Base-by-base conservation (phyloP, 2,888 invertebrate species). In the Orthosia gracilis region DNA sequence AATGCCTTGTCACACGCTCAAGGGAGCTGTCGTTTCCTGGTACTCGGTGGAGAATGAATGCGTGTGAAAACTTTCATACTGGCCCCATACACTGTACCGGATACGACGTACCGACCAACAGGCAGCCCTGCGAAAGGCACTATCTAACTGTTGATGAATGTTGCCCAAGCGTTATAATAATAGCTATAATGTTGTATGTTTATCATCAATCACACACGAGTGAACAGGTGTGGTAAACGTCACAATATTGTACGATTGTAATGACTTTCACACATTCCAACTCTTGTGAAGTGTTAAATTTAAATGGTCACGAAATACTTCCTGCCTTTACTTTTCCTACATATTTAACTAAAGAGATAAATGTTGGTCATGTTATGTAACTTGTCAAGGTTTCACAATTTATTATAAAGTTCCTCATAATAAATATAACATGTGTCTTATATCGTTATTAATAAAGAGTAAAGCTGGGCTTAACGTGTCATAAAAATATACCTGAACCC, bases 1-100 rank as follows among this genome's bases (percentile, higher is more conserved):
- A 45, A 12, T 23, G n/a, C n/a, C 21, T 23, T 31, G 58, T 65
- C 31, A 52, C 47, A 74, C 31, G 47, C 12, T 21, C 50, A 3
- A 18, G 4, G 45, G 57, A 23, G 9, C 59, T 49, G 9, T 5
- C 13, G 5, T 55, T 47, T 45, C 61, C 17, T 23, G 59, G 15
- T 54, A 55, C 23, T 23, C 47, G 1, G 3, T 13, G 21, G 26
- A 18, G 49, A 73, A 57, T 57, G 23, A 17, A 12, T 13, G 18
- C 47, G 47, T 75, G 59, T 75, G 76, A 75, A 52, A 61, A 66
- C 54, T 54, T 75, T 54, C 59, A 47, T 65, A 74, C n/a, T 31
- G 13, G n/a, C 12, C 18, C 45, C 58, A 9, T 11, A 21, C 40
- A 62, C 40, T 59, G 31, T n/a, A 47, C 58, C 54, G 59, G 74